Base-by-base conservation (phyloP, 2,888 invertebrate species). In the Drosophila macrospina region DNA sequence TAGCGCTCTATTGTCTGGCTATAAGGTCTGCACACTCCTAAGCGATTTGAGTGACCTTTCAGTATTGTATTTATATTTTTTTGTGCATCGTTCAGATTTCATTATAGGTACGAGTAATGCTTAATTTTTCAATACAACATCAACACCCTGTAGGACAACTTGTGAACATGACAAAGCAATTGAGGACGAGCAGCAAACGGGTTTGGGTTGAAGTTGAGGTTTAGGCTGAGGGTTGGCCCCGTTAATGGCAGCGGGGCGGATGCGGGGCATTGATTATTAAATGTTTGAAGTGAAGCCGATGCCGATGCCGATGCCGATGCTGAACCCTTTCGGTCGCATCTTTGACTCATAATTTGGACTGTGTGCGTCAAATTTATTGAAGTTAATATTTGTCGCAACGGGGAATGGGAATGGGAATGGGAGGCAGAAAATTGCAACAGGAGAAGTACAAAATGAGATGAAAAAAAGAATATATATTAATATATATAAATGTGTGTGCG, bases 91-190 rank as follows among this genome's bases (percentile, higher is more conserved):
- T 75, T 73, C 66, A 70, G 85, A 85, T 86, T 82, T 77, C 70
- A 76, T 80, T 78, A 74, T 76, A 36, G 68, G 71, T 69, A 69
- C 20, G 52, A 54, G 41, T 54, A 32, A 69, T 80, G 76, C 83
- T 75, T 82, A 86, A 80, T 82, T 80, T 80, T 88, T 70, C 73
- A 81, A 78, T 78, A 85, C 84, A 88, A 85, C 81, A 85, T 88
- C 85, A 88, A 89, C 88, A 89, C 89, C 80, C 88, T 88, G 88
- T 85, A 80, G 71, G 73, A 88, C 88, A 88, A 88, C 82, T 89
- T 88, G 89, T 88, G 89, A 88, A 88, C 88, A 88, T 89, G 88
- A 89, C 86, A 89, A 88, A 86, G 89, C 89, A 88, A 89, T 87
- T 89, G 86, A 85, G 71, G 63, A 64, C 61, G 61, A 34, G 26